Evolutionary conservation across 2,113 vertebrate species (phyloP).

Genomic region (Antigone vipio): DNA sequence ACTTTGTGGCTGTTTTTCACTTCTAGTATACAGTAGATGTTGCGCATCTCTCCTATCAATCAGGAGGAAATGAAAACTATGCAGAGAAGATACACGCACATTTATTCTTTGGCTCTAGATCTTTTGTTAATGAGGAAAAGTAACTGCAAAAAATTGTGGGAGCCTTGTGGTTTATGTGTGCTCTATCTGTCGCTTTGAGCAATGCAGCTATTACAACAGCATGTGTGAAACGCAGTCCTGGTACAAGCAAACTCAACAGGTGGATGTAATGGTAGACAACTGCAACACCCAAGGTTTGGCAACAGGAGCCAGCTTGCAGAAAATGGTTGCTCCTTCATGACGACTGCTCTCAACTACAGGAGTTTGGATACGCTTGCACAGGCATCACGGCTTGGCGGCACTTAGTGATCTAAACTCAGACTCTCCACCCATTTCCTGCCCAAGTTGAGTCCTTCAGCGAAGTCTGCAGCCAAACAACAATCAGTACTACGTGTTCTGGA

Average conservation of each 20-base stretch:
- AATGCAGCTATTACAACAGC: neutral
- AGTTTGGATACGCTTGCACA: neutral
- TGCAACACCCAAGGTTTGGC: neutral
- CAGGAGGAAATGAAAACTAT: neutral
- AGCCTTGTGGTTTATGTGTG: neutral
- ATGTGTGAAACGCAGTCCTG: neutral
- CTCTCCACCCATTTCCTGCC: neutral
- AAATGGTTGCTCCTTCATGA: neutral
- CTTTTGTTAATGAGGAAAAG: neutral
- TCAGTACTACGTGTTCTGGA: neutral
- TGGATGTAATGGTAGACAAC: neutral
- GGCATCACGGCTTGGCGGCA: neutral
- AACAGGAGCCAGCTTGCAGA: neutral
- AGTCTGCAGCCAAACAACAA: neutral
- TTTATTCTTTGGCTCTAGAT: neutral
- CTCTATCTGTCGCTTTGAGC: neutral
- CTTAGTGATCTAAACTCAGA: neutral
- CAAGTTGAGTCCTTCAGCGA: neutral
- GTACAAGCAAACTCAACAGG: neutral
- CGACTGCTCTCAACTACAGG: neutral
- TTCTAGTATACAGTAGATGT: neutral
- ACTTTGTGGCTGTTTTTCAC: neutral
- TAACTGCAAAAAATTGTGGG: neutral
- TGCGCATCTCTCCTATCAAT: neutral
- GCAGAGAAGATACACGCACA: neutral